Evolutionary conservation across 2,888 invertebrate genomes (phyloP).

Genomic region (Hirtodrosophila duncani): DNA sequence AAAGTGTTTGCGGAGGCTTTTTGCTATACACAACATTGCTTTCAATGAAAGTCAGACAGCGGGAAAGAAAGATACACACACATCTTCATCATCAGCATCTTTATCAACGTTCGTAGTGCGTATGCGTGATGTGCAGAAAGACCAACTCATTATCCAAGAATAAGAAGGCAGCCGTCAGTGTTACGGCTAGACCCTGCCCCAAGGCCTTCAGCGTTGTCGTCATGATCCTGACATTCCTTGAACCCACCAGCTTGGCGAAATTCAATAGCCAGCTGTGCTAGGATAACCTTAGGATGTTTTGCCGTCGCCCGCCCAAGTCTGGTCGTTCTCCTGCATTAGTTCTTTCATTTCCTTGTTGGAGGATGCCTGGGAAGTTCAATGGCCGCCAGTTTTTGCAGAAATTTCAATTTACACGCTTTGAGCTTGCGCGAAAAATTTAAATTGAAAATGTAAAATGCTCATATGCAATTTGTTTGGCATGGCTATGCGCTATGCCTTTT

Average conservation of each 20-base stretch:
- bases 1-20: conserved; percentile 20
- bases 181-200: conserved; percentile 19
- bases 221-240: conserved; percentile 25
- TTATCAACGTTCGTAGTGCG: no score
- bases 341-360: no score
- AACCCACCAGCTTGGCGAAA: no score
- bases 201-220: conserved; percentile 13
- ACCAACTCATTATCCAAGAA: conserved; percentile 18
- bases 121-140: conserved; percentile 22
- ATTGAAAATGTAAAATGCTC: conserved; percentile 65
- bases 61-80: no score
- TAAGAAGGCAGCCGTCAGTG: conserved; percentile 1
- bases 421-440: conserved; percentile 49
- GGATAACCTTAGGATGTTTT: no score
- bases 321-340: no score
- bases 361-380: no score
- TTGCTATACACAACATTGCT: conserved; percentile 40
- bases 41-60: conserved; percentile 26
- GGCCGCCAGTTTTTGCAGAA: conserved; percentile 39
- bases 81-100: no score
- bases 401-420: conserved; percentile 40
- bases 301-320: no score
- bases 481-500: conserved; percentile 30
- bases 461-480: conserved; percentile 62
- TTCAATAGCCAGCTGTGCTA: no score